Percentiles rank a stretch among this genome's conserved stretches.
phyloP scores from a whole-genome alignment of 2,113 vertebrate genomes.

The Gambusia affinis region DNA sequence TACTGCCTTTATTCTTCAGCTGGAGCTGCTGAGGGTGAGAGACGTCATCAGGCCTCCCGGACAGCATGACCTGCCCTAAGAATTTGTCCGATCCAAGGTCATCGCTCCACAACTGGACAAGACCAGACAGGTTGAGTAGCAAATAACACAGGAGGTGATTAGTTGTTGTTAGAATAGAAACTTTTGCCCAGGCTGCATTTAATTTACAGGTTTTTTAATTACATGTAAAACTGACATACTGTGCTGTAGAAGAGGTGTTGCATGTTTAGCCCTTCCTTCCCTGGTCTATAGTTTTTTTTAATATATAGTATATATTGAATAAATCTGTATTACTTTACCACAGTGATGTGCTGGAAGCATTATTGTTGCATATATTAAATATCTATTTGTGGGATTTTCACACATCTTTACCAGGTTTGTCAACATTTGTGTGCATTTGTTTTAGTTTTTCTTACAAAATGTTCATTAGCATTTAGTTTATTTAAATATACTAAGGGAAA shows the following conservation, averaged over 20 bases:
- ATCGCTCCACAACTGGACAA: constrained; percentile 89
- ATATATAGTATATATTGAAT: not conserved
- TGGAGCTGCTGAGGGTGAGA: constrained; percentile 78
- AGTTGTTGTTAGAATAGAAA: not conserved
- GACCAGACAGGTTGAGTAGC: not conserved
- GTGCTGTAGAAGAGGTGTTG: not conserved
- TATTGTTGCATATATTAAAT: too few relatives aligned
- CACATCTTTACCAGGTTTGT: too few relatives aligned
- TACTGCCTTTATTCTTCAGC: constrained; percentile 79
- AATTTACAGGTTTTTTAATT: not conserved
- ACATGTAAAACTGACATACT: not conserved
- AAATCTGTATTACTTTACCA: too few relatives aligned
- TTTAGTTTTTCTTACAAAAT: too few relatives aligned
- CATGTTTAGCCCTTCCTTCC: not conserved
- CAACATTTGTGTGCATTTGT: too few relatives aligned
- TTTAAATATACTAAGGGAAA: too few relatives aligned
- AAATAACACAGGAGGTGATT: too few relatives aligned
- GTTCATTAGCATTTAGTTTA: too few relatives aligned
- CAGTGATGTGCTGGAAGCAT: too few relatives aligned
- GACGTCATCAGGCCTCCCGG: constrained; percentile 78
- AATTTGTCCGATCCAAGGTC: constrained; percentile 84
- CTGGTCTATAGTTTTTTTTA: not conserved
- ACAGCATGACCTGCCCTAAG: constrained; percentile 87
- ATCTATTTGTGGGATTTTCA: too few relatives aligned
- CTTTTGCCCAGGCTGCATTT: not conserved